Evolutionary conservation across 1,140 invertebrate genomes (phyloP).

Genomic region (Gonioctena quinquepunctata): DNA sequence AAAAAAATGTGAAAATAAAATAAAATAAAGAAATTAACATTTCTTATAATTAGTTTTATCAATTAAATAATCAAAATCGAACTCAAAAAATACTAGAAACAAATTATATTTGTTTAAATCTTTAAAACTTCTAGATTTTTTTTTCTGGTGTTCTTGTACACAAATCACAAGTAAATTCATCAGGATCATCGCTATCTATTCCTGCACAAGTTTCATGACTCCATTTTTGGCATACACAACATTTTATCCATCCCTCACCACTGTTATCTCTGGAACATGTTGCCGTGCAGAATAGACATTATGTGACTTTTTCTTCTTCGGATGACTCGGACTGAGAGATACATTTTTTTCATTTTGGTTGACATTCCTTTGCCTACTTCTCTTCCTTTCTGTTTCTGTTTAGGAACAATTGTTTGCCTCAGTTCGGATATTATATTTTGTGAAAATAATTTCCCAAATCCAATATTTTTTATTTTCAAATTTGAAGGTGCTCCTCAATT

Average conservation of each 20-base stretch:
- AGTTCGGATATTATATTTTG: background rate
- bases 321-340: background rate
- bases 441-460: too few species aligned
- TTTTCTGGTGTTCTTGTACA: too few species aligned
- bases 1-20: too few species aligned
- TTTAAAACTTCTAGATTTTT: too few species aligned
- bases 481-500: background rate
- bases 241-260: conserved; percentile 1
- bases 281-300: background rate
- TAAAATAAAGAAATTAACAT: too few species aligned
- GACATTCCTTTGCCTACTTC: background rate
- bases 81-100: too few species aligned
- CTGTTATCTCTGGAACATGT: background rate
- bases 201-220: background rate
- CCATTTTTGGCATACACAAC: background rate
- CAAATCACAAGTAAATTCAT: background rate
- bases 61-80: too few species aligned
- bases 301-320: background rate
- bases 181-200: background rate
- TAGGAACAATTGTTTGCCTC: background rate
- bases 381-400: background rate
- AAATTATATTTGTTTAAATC: too few species aligned
- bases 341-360: background rate
- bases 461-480: background rate
- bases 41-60: too few species aligned